Evolutionary conservation across 2,888 invertebrate genomes (phyloP), one percentile per base, ranked within the genome.

Genomic region (Lithodes maja): DNA sequence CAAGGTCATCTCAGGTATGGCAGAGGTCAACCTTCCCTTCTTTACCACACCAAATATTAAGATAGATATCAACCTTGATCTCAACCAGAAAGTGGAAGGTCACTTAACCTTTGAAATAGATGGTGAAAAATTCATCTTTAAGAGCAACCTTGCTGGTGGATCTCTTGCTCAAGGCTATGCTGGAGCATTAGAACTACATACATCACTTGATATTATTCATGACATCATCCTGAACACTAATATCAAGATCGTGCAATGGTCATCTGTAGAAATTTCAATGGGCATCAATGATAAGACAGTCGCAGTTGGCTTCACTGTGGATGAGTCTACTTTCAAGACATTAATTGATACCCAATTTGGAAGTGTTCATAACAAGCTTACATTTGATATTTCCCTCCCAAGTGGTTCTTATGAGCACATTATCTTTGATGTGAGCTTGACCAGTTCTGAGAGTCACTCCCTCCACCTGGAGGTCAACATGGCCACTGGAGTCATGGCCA

Each of bases 21-120:
- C 83, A 50, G 90, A 90, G 53, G 74, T 85, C 1, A 17, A 69
- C 12, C 84, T 89, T 54, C 90, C 90, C 2, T 90, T 83, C 9
- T 79, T 80, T 54, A 69, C 15, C 52, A 86, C 68, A 49, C 89
- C 89, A n/a, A 74, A 54, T n/a, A 77, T 89, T 49, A 86, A 77
- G 50, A 83, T 49, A 1, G 71, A 80, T 3, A 17, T 89, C 71
- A 71, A 86, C n/a, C 55, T 89, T 12, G 85, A 88, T 33, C 50
- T 78, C 53, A 87, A 85, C 53, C 49, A 74, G 52, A 84, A 85
- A 55, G 77, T 90, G 9, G 53, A 85, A 17, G 90, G 90, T 2
- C 53, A 83, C 77, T 78, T 85, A 7, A 85, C 83, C 53, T 49
- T 90, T 49, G 84, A 90, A n/a, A 53, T 88, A 3, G 78, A 86